Evolutionary conservation across 1,140 invertebrate genomes (phyloP).

Genomic region (Whitmania pigra): DNA sequence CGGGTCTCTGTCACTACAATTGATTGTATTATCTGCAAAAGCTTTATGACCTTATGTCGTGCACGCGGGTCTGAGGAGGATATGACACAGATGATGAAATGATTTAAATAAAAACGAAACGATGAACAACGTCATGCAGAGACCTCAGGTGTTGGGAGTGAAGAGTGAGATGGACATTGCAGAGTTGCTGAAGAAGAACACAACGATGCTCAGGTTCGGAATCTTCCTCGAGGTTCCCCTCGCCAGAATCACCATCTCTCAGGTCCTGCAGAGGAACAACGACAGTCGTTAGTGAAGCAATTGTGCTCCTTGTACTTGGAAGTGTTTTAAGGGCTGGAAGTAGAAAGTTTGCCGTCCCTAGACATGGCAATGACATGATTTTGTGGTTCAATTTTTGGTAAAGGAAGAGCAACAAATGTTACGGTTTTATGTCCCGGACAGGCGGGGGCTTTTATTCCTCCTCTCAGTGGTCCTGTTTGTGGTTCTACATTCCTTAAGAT

Average conservation of each 20-base stretch:
- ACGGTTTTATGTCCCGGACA: too few relatives aligned
- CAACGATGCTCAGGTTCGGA: conserved; percentile 74
- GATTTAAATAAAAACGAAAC: not conserved
- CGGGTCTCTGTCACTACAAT: too few relatives aligned
- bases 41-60: too few relatives aligned
- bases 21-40: too few relatives aligned
- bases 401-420: too few relatives aligned
- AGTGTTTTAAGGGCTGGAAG: not conserved
- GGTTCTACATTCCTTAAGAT: too few relatives aligned
- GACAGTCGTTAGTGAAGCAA: conserved; percentile 50
- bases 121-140: conserved; percentile 46
- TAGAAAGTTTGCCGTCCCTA: not conserved
- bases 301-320: not conserved
- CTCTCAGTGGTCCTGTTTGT: too few relatives aligned
- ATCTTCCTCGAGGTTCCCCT: conserved; percentile 91
- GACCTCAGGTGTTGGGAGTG: conserved; percentile 83
- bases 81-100: too few relatives aligned
- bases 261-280: conserved; percentile 85
- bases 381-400: too few relatives aligned
- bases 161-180: conserved; percentile 97
- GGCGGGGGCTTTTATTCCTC: too few relatives aligned
- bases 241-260: conserved; percentile 77
- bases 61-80: too few relatives aligned
- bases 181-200: conserved; percentile 78
- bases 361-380: too few relatives aligned